Base-by-base conservation (phyloP, 2,113 vertebrate genomes). In the Tor tambroides region DNA sequence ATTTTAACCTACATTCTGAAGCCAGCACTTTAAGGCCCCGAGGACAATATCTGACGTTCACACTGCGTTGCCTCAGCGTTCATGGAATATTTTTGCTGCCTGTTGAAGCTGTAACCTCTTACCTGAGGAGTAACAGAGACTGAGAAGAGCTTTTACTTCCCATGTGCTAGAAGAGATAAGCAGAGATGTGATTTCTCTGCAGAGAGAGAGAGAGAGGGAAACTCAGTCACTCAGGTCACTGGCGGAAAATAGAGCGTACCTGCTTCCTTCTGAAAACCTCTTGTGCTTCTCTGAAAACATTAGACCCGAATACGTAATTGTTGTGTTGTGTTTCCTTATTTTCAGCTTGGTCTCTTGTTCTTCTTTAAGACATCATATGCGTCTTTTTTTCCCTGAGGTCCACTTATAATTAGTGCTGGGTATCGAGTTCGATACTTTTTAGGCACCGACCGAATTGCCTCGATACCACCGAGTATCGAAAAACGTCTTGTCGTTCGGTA, bases 1-100 rank as follows among this genome's bases (percentile, higher is more conserved):
- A 82, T 82, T 71, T 41, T 74, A 88, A 90, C 85, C 79, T 76
- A 83, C n/a, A 83, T 83, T 87, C 86, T 71, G 14, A 83, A 78
- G 81, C 14, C 41, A 28, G 81, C 30, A 54, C 56, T 85, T 76
- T 77, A 49, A 67, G 54, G 21, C 63, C 83, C 41, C 0, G 6
- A 72, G 77, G 87, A 69, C n/a, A 63, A 43, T 4, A 43, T 38
- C 80, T 83, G n/a, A 51, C 1, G 15, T 90, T 84, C 71, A 28
- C 59, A 21, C 43, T 83, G 38, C 9, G 0, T 51, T 72, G 67
- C 89, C 88, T 92, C 56, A 63, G 26, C 49, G 4, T 90, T 87
- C 76, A 85, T 89, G 92, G 90, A 32, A 19, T 80, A 43, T 71
- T 61, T 80, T 82, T 67, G 51, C 30, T 85, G 78, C 41, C 26